Evolutionary conservation across 2,113 vertebrate genomes (phyloP).

Genomic region (Myotis brandtii): DNA sequence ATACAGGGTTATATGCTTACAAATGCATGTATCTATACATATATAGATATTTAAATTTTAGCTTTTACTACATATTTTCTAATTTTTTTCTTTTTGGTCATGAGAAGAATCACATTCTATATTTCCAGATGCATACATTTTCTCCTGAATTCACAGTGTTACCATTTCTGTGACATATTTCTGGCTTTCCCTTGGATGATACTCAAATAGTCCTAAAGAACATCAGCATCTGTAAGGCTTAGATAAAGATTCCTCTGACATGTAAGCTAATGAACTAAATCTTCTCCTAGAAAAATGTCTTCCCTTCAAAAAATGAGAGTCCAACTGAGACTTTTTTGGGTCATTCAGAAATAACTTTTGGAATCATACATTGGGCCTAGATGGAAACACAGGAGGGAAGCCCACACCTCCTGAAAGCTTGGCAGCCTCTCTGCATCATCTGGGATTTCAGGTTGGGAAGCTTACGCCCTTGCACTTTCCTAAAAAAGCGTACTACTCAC

Average conservation of each 20-base stretch:
- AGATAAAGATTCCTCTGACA: conserved; percentile 71
- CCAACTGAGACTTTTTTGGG: background rate
- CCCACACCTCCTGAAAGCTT: background rate
- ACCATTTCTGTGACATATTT: conserved; percentile 54
- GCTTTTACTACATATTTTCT: background rate
- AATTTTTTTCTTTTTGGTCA: background rate
- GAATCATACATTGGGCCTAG: background rate
- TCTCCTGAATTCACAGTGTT: conserved; percentile 19
- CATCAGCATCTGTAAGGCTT: conserved; percentile 56
- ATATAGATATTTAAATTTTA: background rate
- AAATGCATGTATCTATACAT: background rate
- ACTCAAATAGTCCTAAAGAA: conserved; percentile 61
- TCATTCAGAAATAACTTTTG: conserved; percentile 40
- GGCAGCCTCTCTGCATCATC: background rate
- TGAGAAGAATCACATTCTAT: background rate
- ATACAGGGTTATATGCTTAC: background rate
- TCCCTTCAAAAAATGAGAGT: conserved; percentile 38
- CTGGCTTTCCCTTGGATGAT: conserved; percentile 34
- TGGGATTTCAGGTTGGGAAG: background rate
- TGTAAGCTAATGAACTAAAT: conserved; percentile 62
- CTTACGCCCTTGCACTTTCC: background rate
- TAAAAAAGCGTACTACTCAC: background rate
- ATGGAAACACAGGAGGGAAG: background rate
- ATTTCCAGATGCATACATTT: background rate
- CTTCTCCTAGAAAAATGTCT: conserved; percentile 54